Percentiles rank a stretch among this genome's conserved stretches.
phyloP scores from a whole-genome alignment of 2,888 invertebrate species.

The Idaea aversata region DNA sequence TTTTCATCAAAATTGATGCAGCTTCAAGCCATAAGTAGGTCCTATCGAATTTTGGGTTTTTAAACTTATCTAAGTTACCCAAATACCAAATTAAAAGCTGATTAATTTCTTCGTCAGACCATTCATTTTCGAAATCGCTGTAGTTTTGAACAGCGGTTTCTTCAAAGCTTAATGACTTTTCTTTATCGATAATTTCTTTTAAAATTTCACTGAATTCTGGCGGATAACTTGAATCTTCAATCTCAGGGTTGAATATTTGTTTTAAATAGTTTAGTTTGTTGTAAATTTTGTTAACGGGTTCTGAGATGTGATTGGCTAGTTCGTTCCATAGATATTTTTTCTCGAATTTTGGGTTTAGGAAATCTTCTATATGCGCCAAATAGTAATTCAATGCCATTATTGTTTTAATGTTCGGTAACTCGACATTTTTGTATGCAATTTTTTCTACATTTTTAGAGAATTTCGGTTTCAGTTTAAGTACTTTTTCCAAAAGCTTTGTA shows the following conservation, averaged over 20 bases:
- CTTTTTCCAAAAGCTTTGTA: constrained; percentile 49
- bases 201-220: constrained; percentile 40
- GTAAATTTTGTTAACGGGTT: constrained; percentile 55
- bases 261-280: constrained; percentile 67
- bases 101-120: constrained; percentile 60
- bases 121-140: constrained; percentile 41
- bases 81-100: constrained; percentile 64
- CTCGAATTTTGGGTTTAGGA: constrained; percentile 60
- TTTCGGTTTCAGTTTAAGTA: constrained; percentile 52
- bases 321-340: constrained; percentile 67
- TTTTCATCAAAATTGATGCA: constrained; percentile 55
- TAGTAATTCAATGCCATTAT: constrained; percentile 57
- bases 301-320: constrained; percentile 49
- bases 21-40: constrained; percentile 69
- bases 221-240: constrained; percentile 24
- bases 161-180: constrained; percentile 42
- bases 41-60: constrained; percentile 64
- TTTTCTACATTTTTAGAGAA: constrained; percentile 41
- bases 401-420: constrained; percentile 50
- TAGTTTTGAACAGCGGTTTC: constrained; percentile 38
- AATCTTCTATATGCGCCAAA: constrained; percentile 62
- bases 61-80: constrained; percentile 68
- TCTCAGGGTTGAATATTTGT: constrained; percentile 46
- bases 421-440: constrained; percentile 49
- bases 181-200: constrained; percentile 52